These are phyloP conservation scores for Hepsetus odoe DNA, from an alignment of 2,113 vertebrate species.

Conservation along the genomic window DNA sequence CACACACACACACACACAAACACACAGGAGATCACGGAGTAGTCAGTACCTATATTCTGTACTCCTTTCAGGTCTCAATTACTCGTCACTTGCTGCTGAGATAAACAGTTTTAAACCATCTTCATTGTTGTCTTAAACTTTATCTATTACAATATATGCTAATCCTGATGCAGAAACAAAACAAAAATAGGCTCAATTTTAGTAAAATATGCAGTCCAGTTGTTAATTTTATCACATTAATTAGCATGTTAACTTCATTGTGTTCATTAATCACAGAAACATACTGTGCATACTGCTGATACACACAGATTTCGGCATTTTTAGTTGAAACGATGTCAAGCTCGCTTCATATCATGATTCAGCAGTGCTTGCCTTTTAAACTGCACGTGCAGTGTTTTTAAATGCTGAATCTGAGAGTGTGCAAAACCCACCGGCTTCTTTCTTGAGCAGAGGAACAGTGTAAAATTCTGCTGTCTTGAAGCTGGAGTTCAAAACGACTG, in stretches of 20 bases:
- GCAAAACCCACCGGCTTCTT: background rate
- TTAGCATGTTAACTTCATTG: background rate
- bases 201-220: no score
- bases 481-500: constrained; percentile 66
- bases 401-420: constrained; percentile 20
- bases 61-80: no score
- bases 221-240: no score
- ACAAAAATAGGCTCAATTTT: no score
- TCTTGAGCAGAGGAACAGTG: constrained; percentile 2
- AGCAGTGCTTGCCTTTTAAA: constrained; percentile 24
- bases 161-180: no score
- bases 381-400: constrained; percentile 26
- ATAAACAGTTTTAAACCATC: no score
- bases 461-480: constrained; percentile 55
- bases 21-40: no score
- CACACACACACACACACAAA: no score
- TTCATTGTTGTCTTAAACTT: no score
- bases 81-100: no score
- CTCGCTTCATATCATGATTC: constrained; percentile 26
- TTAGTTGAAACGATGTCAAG: constrained; percentile 29
- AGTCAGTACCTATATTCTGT: no score
- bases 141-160: background rate
- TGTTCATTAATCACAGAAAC: constrained; percentile 19
- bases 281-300: background rate
- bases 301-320: background rate